These are phyloP conservation scores for Drosophila atripex DNA, from an alignment of 2,888 invertebrate genomes.

Conservation along the genomic window DNA sequence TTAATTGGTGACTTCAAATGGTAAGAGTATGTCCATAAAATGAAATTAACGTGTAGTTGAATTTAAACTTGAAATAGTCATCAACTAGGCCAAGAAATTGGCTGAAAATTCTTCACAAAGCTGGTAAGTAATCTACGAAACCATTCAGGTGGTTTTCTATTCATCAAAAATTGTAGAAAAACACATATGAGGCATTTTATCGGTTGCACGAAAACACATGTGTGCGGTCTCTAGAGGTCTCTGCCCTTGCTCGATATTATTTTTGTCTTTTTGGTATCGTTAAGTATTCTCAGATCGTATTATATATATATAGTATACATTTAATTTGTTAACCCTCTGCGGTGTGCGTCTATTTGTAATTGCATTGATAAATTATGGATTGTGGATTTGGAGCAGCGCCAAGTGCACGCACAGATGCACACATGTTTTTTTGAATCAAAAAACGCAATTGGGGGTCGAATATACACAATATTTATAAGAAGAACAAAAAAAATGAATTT, in stretches of 20 bases:
- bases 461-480: conserved; percentile 9
- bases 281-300: background rate
- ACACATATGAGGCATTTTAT: background rate
- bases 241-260: conserved; percentile 29
- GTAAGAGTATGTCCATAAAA: too few relatives aligned
- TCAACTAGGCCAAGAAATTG: background rate
- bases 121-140: background rate
- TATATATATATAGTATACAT: conserved; percentile 3
- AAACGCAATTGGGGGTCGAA: conserved; percentile 46
- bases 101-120: background rate
- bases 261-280: conserved; percentile 1
- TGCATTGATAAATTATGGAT: conserved; percentile 58
- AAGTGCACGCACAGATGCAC: conserved; percentile 41
- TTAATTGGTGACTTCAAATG: background rate
- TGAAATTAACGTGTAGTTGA: too few relatives aligned
- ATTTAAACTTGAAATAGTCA: too few relatives aligned
- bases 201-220: background rate
- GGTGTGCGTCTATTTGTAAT: too few relatives aligned
- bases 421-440: conserved; percentile 22
- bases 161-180: background rate
- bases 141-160: background rate
- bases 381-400: conserved; percentile 56
- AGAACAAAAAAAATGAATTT: conserved; percentile 33
- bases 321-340: conserved; percentile 13
- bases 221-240: conserved; percentile 18